Evolutionary conservation across 2,113 vertebrate genomes (phyloP).

Genomic region (Trinectes maculatus): DNA sequence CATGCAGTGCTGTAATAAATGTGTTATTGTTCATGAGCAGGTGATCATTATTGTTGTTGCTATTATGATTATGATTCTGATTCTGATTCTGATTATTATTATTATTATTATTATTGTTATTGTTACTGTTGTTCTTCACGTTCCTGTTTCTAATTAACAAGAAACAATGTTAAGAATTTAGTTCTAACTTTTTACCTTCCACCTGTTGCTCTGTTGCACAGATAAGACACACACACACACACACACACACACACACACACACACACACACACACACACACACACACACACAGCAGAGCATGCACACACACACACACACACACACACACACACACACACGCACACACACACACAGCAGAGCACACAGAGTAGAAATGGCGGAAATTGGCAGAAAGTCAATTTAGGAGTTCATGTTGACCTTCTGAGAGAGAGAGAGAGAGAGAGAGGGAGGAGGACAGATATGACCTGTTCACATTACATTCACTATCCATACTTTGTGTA

Average conservation of each 20-base stretch:
- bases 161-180: too few species aligned
- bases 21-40: too few species aligned
- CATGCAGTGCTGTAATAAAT: too few species aligned
- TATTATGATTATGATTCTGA: too few species aligned
- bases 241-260: background rate
- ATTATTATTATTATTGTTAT: too few species aligned
- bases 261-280: background rate
- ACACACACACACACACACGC: background rate
- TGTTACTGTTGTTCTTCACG: too few species aligned
- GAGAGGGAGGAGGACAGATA: background rate
- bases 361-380: slow-evolving; percentile 58
- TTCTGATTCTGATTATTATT: too few species aligned
- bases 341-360: background rate
- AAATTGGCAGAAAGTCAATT: slow-evolving; percentile 62
- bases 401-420: slow-evolving; percentile 59
- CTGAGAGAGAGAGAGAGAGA: slow-evolving; percentile 14
- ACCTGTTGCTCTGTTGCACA: slow-evolving; percentile 4
- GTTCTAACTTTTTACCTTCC: background rate
- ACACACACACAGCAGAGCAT: slow-evolving; percentile 21
- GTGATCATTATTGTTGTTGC: too few species aligned
- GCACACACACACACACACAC: background rate
- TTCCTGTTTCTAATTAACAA: too few species aligned
- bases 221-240: too few species aligned
- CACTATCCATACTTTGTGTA: background rate
- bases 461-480: background rate